Evolutionary conservation across 2,888 invertebrate genomes (phyloP), one percentile per base, ranked within the genome.

Genomic region (Metallyticus violacea): DNA sequence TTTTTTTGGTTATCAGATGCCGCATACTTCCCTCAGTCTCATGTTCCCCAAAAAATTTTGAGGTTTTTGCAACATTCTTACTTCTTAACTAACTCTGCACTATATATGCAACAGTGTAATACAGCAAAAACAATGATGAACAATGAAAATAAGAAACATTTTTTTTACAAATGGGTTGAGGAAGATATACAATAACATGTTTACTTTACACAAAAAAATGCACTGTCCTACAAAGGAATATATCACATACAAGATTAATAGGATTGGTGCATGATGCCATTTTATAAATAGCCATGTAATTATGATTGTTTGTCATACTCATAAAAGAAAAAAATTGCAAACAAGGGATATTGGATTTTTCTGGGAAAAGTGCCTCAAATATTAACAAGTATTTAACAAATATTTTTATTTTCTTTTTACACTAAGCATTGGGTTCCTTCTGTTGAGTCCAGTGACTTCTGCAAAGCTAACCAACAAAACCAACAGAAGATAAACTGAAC

Each of bases 241-340:
- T 93, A 92, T 92, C 92, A 92, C 92, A 92, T 92, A 92, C 90
- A 91, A 90, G 89, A 90, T 62, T 89, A 90, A 91, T 91, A 92
- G 92, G 92, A 92, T 91, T 91, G 92, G 91, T 92, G 91, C 92
- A 91, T 81, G 40, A 83, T 62, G 86, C 86, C 86, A 83, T 82
- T 86, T 79, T 85, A 79, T 29, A 79, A 85, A 79, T 86, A 87
- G 85, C 87, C 86, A 85, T 87, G 81, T 83, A 83, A 9, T 62
- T 62, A 85, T 28, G 86, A 83, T 86, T 77, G 83, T 83, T 77
- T 77, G 77, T 83, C 83, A 77, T 77, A 77, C 77, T 83, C 4
- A 15, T 76, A 15, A 80, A 27, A 80, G 76, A 84, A 87, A 86
- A 62, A 85, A 85, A 29, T 85, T 86, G 86, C 87, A 87, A 87